Evolutionary conservation across 2,888 invertebrate species (phyloP), one percentile per base, ranked within the genome.

Genomic region (Trachelus stipa): DNA sequence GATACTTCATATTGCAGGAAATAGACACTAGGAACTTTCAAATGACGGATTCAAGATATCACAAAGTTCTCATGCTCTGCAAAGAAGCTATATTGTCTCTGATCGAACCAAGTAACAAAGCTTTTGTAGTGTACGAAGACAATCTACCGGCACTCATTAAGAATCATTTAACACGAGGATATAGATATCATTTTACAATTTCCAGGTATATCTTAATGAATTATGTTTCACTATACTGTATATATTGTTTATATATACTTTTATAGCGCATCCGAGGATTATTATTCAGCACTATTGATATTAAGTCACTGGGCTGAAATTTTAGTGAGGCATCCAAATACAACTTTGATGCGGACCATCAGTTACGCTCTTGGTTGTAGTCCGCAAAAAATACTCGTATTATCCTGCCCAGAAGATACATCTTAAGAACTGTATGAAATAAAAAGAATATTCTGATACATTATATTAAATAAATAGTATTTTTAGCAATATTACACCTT

Each of bases 21-120:
- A 34, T 79, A 34, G 76, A 37, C 15, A 74, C 11, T 6, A 12
- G 69, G 15, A 78, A 12, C 23, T 56, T 56, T 56, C 56, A 69
- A 15, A 77, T 78, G 35, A 81, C 77, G 23, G 79, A 83, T 73
- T 81, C 79, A 3, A 81, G 76, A 34, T 78, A 79, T 34, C 73
- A 82, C 11, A 80, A 82, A 34, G 78, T 81, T 11, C 75, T 76
- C 9, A 80, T 80, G 11, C 82, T 87, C n/a, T 87, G 87, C 68
- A 83, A 79, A 69, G 84, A 85, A 33, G 86, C 87, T 30, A 83
- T 87, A 68, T 69, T 86, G 23, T 84, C 85, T 71, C 76, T 85
- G 34, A 86, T 87, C 3, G 85, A 87, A n/a, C 87, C 87, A 15
- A 86, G 86, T 33, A 76, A 85, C 74, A 85, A 83, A 31, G 85